Conservation (phyloP, 2,113 vertebrate genomes). For the Colaptes auratus region DNA sequence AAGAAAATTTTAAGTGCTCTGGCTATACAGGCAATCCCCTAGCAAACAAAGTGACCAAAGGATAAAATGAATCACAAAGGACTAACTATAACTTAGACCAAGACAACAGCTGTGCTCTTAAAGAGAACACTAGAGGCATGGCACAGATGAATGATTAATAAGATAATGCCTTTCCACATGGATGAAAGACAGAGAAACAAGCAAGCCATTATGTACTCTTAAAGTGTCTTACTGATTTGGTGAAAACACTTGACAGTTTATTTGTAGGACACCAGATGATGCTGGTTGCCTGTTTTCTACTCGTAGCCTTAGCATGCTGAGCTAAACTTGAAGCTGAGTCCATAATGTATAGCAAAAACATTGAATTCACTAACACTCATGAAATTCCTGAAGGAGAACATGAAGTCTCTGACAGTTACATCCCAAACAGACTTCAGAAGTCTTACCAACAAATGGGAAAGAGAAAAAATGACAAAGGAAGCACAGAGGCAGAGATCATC, state of each 20-base stretch:
- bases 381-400: background rate
- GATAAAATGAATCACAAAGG: background rate
- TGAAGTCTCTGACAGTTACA: accelerated
- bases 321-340: background rate
- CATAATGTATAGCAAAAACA: background rate
- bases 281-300: background rate
- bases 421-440: background rate
- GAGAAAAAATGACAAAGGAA: background rate
- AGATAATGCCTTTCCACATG: background rate
- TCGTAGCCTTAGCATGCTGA: background rate
- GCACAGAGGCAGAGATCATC: background rate
- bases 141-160: background rate
- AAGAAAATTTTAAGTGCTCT: background rate
- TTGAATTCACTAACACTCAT: background rate
- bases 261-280: background rate
- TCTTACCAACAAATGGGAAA: background rate
- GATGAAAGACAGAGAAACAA: background rate
- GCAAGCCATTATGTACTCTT: background rate
- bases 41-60: background rate
- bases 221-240: background rate
- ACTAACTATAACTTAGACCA: background rate
- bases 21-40: background rate
- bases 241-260: background rate
- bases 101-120: slow-evolving; percentile 28
- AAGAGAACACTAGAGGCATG: background rate